A percentile compares a stretch with the other conserved stretches of the same genome.
Conservation (phyloP, 2,888 invertebrate species). For the Exocentrus adspersus region DNA sequence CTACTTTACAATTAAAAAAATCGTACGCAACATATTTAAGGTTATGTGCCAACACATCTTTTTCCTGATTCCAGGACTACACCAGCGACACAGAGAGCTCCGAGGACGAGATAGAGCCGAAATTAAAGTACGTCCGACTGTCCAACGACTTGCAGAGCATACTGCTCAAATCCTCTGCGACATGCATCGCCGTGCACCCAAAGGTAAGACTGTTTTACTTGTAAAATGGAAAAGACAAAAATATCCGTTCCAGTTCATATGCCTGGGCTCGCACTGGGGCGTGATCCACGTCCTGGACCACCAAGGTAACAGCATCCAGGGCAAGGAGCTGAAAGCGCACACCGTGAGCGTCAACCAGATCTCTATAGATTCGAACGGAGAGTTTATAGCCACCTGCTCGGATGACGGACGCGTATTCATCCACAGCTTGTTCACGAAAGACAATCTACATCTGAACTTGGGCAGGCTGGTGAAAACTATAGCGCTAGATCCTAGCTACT, state of each 20-base stretch:
- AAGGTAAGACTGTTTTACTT: constrained; percentile 76
- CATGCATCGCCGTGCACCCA: constrained; percentile 92
- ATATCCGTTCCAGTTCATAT: constrained; percentile 76
- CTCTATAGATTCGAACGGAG: constrained; percentile 93
- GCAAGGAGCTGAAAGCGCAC: constrained; percentile 80
- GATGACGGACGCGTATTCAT: constrained; percentile 91
- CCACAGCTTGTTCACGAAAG: constrained; percentile 85
- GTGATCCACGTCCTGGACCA: constrained; percentile 90
- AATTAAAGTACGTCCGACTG: constrained; percentile 90
- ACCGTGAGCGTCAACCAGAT: constrained; percentile 94
- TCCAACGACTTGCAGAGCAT: constrained; percentile 88
- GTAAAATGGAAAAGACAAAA: no score
- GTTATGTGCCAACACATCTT: constrained; percentile 13
- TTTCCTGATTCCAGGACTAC: constrained; percentile 50
- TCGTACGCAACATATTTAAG: not conserved
- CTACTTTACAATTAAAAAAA: not conserved
- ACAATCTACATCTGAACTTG: constrained; percentile 80
- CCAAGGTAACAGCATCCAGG: constrained; percentile 83
- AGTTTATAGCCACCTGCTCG: constrained; percentile 87
- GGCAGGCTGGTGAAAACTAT: constrained; percentile 85
- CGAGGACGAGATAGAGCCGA: constrained; percentile 80
- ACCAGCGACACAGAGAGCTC: constrained; percentile 58
- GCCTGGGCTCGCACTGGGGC: constrained; percentile 93
- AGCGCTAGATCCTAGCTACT: constrained; percentile 82
- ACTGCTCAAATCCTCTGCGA: constrained; percentile 85